Conservation (phyloP, 1,140 invertebrate species). For the Acyrthosiphon pisum region DNA sequence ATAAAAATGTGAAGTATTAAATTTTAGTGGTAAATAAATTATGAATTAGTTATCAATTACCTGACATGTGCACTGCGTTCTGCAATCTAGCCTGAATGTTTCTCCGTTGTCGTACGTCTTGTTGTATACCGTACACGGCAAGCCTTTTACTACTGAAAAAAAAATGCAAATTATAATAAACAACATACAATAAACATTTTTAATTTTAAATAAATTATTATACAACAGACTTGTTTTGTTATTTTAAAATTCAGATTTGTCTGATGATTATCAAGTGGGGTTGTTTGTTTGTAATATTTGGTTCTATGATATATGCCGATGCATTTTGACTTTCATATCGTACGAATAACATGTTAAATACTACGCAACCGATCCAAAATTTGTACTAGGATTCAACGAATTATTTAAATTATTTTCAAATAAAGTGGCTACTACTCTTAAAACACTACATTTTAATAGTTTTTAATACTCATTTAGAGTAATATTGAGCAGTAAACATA, state of each 20-base stretch:
- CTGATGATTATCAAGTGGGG: not conserved
- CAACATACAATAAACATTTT: not conserved
- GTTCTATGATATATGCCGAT: not conserved
- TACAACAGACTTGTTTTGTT: not conserved
- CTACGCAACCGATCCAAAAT: not conserved
- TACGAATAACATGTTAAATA: not conserved
- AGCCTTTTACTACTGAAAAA: slow-evolving; percentile 63
- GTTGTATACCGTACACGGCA: slow-evolving; percentile 65
- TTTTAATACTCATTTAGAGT: not conserved
- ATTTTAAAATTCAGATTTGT: not conserved
- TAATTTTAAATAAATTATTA: not conserved
- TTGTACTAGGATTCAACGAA: not conserved
- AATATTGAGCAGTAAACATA: not conserved
- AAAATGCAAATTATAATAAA: slow-evolving; percentile 24
- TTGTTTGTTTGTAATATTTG: not conserved
- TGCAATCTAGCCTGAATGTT: slow-evolving; percentile 67
- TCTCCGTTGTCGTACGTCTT: slow-evolving; percentile 67
- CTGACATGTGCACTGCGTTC: slow-evolving; percentile 68
- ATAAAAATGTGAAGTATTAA: not conserved
- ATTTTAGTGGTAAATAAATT: not conserved
- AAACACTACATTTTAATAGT: too few relatives aligned
- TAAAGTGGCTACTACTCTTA: too few relatives aligned
- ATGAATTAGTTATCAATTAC: slow-evolving; percentile 59
- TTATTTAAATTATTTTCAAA: too few relatives aligned
- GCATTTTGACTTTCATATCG: too few relatives aligned